Base-by-base conservation (phyloP, 2,888 invertebrate species). In the Nebria salina region DNA sequence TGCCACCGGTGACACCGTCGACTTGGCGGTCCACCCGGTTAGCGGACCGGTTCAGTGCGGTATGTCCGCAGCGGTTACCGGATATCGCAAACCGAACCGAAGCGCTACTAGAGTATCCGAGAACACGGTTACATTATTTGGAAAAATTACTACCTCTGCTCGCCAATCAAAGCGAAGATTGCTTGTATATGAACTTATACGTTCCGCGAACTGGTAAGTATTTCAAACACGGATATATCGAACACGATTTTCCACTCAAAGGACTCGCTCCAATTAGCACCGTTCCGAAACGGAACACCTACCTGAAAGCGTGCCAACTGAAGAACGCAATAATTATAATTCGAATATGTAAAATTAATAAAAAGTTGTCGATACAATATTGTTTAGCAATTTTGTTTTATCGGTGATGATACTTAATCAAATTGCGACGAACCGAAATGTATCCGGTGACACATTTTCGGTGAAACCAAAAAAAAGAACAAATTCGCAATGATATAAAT, bases 181-280 rank as follows among this genome's bases (percentile, higher is more conserved):
- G 99, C 89, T 94, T 99, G 86, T 98, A 97, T 89, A 94, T 99
- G 88, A 99, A 99, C 91, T 93, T 99, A 85, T 99, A 97, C 91
- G 96, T 97, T 84, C 98, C 98, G 83, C 92, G 95, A 86, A 54
- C 91, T 86, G 92, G 93, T 93, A 88, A 92, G 92, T 88, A 70
- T 80, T 43, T 82, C 77, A 65, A 68, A 68, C 77, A 74, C 20
- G 20, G 20, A 20, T 20, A 20, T 20, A 20, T 20, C 20, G 20
- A 20, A 20, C 20, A 20, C 20, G 20, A 20, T 20, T 20, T 20
- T 20, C 20, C 1, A 20, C 20, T 20, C 20, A 20, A 20, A 20
- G 20, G 20, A 20, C 20, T 20, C 20, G 20, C 20, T 20, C 20
- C 20, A 20, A 20, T 20, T 20, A 20, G 20, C 20, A 20, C 20